phyloP scores from a whole-genome alignment of 2,113 vertebrate species.

The Apaloderma vittatum region DNA sequence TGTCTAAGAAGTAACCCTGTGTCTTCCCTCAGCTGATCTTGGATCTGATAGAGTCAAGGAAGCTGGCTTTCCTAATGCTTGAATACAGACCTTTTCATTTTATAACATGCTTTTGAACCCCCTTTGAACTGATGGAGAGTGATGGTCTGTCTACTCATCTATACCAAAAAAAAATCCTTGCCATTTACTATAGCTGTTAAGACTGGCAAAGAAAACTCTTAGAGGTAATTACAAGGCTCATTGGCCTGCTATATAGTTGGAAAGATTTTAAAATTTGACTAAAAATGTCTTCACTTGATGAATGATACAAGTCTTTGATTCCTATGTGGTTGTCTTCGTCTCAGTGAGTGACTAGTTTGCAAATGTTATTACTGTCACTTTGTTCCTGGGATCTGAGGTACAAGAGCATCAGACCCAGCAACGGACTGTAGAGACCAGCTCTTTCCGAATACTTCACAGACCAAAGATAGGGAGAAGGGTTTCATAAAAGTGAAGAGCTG shows the following conservation, averaged over 20 bases:
- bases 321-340: neutral
- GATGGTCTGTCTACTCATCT: no score
- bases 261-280: neutral
- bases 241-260: neutral
- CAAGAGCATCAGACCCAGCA: neutral
- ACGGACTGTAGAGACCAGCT: neutral
- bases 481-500: neutral
- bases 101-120: neutral
- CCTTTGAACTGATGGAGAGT: neutral
- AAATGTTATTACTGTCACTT: neutral
- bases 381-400: neutral
- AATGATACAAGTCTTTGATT: neutral
- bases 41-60: neutral
- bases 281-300: neutral
- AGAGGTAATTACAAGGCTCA: neutral
- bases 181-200: neutral
- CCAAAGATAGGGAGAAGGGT: neutral
- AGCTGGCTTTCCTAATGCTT: neutral
- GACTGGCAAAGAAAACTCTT: neutral
- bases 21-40: neutral
- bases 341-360: neutral
- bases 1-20: neutral
- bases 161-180: neutral
- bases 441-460: neutral
- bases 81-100: neutral